Conservation (phyloP, 1,140 invertebrate species). For the Zaprionus gabonicus region DNA sequence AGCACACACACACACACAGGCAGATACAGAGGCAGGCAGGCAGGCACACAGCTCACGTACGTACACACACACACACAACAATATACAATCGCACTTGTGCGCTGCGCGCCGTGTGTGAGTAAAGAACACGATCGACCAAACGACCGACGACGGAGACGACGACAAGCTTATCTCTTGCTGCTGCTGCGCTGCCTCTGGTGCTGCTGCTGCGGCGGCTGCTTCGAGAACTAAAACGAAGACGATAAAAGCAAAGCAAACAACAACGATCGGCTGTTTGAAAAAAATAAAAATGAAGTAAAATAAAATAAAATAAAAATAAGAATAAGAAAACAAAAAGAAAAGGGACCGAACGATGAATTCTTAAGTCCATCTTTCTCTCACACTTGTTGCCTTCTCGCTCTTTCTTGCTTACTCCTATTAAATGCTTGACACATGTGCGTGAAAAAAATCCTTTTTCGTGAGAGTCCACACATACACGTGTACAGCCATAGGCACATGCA, state of each 20-base stretch:
- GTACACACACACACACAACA: slow-evolving; percentile 4
- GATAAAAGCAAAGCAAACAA: slow-evolving; percentile 80
- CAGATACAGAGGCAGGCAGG: slow-evolving; percentile 10
- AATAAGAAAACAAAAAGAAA: slow-evolving; percentile 18
- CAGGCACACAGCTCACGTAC: slow-evolving; percentile 4
- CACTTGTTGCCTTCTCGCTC: slow-evolving; percentile 2
- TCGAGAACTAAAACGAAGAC: slow-evolving; percentile 60
- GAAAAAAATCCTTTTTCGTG: slow-evolving; percentile 67
- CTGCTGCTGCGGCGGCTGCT: slow-evolving; percentile 31
- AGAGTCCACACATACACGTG: slow-evolving; percentile 25
- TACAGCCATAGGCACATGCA: too few relatives aligned
- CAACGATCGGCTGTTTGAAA: slow-evolving; percentile 59
- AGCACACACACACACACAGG: slow-evolving; percentile 35
- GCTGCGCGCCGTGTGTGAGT: slow-evolving; percentile 26
- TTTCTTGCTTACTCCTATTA: slow-evolving; percentile 12
- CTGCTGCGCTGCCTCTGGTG: slow-evolving; percentile 29
- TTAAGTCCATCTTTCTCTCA: slow-evolving; percentile 12
- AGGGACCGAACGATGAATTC: slow-evolving; percentile 40
- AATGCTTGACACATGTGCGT: slow-evolving; percentile 62
- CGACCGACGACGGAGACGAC: slow-evolving; percentile 24
- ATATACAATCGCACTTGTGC: slow-evolving; percentile 28
- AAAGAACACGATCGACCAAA: slow-evolving; percentile 38
- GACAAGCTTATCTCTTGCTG: slow-evolving; percentile 67
- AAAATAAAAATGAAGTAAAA: slow-evolving; percentile 12
- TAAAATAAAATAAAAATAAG: slow-evolving; percentile 17